Evolutionary conservation across 1,140 invertebrate genomes (phyloP), one percentile per base, ranked within the genome.

Genomic region (Chironomus tepperi): DNA sequence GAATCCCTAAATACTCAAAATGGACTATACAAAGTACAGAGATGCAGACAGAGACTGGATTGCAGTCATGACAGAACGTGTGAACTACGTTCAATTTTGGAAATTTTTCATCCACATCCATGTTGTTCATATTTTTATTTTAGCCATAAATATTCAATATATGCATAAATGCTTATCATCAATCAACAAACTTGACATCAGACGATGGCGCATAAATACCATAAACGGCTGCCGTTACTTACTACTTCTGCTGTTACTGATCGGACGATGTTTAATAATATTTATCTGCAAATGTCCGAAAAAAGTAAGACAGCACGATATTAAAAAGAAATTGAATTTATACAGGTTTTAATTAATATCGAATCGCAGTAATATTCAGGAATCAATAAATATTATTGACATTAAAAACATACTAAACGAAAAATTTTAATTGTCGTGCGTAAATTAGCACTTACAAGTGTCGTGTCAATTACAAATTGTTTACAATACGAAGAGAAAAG

Each of bases 381-480:
- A 34, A 57, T 57, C 47, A 57, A 57, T 57, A 57, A 57, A n/a
- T n/a, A 5, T 57, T 57, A 15, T n/a, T 57, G 47, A 57, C 47
- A 57, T 47, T 47, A 12, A 57, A 57, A 5, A 15, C 12, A 57
- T n/a, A 57, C 47, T 57, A 57, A 15, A n/a, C 15, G 43, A 47
- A 57, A 57, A 57, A n/a, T n/a, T 57, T 57, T 57, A 57, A 57
- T 57, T 57, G 47, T 57, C 43, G 43, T 47, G 43, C 8, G 43
- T 47, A 47, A 47, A 47, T 47, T 57, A n/a, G 47, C 47, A 57
- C 47, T 57, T 5, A 5, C 12, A n/a, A 12, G 47, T 57, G 47
- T 57, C n/a, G 47, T 47, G 43, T 47, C 43, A n/a, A 57, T 57
- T 57, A 57, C 47, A 57, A 57, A 57, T 57, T 57, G n/a, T n/a